A percentile compares a stretch with the other conserved stretches of the same genome.
These are phyloP conservation scores for Rhea pennata DNA, from an alignment of 2,113 vertebrate genomes.

Conservation along the genomic window DNA sequence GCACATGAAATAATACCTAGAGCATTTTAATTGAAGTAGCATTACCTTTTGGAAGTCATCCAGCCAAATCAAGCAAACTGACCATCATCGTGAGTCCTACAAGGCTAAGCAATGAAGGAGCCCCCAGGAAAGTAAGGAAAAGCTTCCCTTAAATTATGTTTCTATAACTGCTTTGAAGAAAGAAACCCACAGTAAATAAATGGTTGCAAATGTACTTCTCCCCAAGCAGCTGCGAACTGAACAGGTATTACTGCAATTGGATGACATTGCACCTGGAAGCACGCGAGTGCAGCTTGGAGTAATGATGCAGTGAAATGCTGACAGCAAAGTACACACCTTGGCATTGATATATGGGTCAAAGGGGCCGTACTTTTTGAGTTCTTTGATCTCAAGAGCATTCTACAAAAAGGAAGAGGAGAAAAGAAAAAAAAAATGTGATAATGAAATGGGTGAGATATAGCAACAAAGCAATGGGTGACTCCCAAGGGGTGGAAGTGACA, in stretches of 20 bases:
- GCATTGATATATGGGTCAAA: slow-evolving; percentile 99
- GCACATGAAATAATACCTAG: slow-evolving; percentile 51
- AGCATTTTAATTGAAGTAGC: slow-evolving; percentile 5
- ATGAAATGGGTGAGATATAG: slow-evolving; percentile 83
- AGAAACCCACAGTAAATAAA: slow-evolving; percentile 52
- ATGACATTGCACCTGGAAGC: slow-evolving; percentile 58
- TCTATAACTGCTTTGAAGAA: slow-evolving; percentile 58
- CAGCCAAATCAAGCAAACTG: slow-evolving; percentile 63
- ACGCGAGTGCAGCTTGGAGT: slow-evolving; percentile 60
- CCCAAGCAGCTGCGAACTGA: slow-evolving; percentile 65
- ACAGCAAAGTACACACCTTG: slow-evolving; percentile 97
- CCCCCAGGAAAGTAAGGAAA: slow-evolving; percentile 56
- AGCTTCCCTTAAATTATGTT: slow-evolving; percentile 58
- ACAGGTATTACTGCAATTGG: slow-evolving; percentile 28
- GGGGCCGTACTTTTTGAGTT: slow-evolving; percentile 99
- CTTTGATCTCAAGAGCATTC: slow-evolving; percentile 98
- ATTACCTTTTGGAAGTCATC: slow-evolving; percentile 59
- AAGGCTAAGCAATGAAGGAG: slow-evolving; percentile 63
- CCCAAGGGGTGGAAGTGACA: slow-evolving; percentile 37
- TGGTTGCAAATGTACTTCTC: slow-evolving; percentile 31
- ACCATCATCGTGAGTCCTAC: slow-evolving; percentile 51
- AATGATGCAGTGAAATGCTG: slow-evolving; percentile 74
- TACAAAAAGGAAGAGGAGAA: slow-evolving; percentile 90
- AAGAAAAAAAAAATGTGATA: slow-evolving; percentile 77
- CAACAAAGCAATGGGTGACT: slow-evolving; percentile 77